phyloP scores from a whole-genome alignment of 2,113 vertebrate species.

The Callorhinus ursinus region DNA sequence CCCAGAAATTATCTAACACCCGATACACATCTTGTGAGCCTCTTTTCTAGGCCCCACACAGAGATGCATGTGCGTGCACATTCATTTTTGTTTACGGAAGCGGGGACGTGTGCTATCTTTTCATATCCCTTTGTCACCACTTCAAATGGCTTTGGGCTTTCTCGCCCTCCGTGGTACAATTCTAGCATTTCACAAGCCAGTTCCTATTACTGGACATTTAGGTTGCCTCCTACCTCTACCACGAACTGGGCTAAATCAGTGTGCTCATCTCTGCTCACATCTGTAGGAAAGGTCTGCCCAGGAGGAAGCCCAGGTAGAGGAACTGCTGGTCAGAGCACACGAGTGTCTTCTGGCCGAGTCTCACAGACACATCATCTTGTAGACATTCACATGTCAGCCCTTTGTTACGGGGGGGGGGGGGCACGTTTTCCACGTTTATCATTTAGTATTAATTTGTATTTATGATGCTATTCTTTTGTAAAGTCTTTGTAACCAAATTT shows the following conservation, averaged over 20 bases:
- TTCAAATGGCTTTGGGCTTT: not conserved
- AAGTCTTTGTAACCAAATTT: not conserved
- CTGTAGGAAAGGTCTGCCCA: accelerated
- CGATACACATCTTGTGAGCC: not conserved
- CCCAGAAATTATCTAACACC: not conserved
- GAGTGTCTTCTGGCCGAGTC: not conserved
- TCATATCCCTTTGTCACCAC: no score
- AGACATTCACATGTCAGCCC: not conserved
- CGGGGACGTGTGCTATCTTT: accelerated
- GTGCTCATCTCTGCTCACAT: not conserved
- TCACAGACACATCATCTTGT: not conserved
- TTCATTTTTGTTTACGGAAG: not conserved
- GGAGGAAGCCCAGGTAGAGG: not conserved
- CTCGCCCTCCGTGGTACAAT: not conserved
- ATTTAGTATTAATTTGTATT: not conserved
- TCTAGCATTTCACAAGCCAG: not conserved
- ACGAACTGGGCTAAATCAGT: accelerated
- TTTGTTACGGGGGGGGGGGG: not conserved
- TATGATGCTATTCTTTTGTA: not conserved
- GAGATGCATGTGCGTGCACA: accelerated
- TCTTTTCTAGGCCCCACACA: not conserved
- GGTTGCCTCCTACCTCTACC: not conserved
- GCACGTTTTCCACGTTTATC: not conserved
- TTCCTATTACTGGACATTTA: no score
- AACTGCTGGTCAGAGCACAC: not conserved